Evolutionary conservation across 2,888 invertebrate species (phyloP), one percentile per base, ranked within the genome.

Genomic region (Ophion obscuratus): DNA sequence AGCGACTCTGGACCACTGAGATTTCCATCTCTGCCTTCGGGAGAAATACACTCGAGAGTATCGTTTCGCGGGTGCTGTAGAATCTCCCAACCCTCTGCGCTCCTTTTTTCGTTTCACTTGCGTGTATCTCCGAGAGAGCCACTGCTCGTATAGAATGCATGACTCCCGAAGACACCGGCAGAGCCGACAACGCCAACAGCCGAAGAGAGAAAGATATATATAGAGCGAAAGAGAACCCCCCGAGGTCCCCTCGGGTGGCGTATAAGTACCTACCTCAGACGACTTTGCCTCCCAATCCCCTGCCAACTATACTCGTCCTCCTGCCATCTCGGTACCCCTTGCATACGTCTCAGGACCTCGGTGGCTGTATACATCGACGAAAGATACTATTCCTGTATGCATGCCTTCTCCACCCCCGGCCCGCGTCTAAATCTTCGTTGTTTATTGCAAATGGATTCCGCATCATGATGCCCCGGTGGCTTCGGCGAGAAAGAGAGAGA

Each of bases 391-490:
- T 80, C 67, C 80, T 74, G 66, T 74, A 76, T 83, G 73, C 77
- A 79, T 75, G 75, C 40, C 83, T 84, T 64, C 86, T 70, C 77
- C 79, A 70, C 81, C 81, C 61, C 44, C 57, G 20, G 77, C 80
- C 78, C 87, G 86, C 88, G 83, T 89, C 91, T 92, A 92, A 93
- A 94, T 93, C 93, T 93, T 89, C 89, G 93, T 94, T 94, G 93
- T 94, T 94, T 94, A 94, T 94, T 94, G 94, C 94, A 94, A 94
- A 94, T 94, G 94, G 93, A 94, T 94, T 94, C 92, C 92, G 90
- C 92, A 92, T 92, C 91, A 92, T 90, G 92, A 92, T 90, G 90
- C 92, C 91, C 90, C 90, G 89, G 91, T 90, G 90, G 91, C 89
- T 92, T 87, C 87, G 88, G 62, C 20, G 75, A 62, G 70, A 62